Conservation (phyloP, 1,140 invertebrate genomes). For the Neelides sp. region DNA sequence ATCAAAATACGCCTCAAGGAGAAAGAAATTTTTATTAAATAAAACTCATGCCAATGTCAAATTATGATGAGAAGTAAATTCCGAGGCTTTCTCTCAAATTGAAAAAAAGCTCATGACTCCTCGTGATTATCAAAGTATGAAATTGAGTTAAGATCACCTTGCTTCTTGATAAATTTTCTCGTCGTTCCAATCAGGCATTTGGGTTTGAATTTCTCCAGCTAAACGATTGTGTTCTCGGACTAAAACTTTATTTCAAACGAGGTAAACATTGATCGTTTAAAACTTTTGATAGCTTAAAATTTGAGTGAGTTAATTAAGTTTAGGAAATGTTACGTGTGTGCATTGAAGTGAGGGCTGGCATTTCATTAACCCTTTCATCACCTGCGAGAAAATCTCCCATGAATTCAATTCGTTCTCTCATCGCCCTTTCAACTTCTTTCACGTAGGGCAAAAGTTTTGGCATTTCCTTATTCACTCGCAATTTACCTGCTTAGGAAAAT, state of each 20-base stretch:
- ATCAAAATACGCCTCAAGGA: conserved; percentile 61
- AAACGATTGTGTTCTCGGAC: conserved; percentile 30
- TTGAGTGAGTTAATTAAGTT: neutral
- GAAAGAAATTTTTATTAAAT: too few relatives aligned
- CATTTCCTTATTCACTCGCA: conserved; percentile 9
- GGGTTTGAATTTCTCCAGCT: conserved; percentile 12
- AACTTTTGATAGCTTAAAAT: neutral
- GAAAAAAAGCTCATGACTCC: too few relatives aligned
- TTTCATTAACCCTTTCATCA: conserved; percentile 27
- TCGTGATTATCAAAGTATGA: neutral
- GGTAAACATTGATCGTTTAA: neutral
- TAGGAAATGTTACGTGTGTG: conserved; percentile 21
- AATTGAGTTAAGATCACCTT: conserved; percentile 5
- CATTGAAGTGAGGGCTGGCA: conserved; percentile 25
- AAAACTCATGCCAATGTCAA: too few relatives aligned
- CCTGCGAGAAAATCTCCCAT: conserved; percentile 26
- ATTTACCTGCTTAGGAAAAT: too few relatives aligned
- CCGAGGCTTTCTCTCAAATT: too few relatives aligned
- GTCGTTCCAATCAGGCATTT: conserved; percentile 10
- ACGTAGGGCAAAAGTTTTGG: conserved; percentile 18
- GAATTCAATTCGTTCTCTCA: conserved; percentile 8
- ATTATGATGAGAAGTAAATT: too few relatives aligned
- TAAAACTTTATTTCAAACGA: conserved; percentile 12
- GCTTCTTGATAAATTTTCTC: conserved; percentile 19
- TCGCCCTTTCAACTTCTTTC: conserved; percentile 9